Conservation (phyloP, 2,888 invertebrate genomes). For the Calliphora vomitoria region DNA sequence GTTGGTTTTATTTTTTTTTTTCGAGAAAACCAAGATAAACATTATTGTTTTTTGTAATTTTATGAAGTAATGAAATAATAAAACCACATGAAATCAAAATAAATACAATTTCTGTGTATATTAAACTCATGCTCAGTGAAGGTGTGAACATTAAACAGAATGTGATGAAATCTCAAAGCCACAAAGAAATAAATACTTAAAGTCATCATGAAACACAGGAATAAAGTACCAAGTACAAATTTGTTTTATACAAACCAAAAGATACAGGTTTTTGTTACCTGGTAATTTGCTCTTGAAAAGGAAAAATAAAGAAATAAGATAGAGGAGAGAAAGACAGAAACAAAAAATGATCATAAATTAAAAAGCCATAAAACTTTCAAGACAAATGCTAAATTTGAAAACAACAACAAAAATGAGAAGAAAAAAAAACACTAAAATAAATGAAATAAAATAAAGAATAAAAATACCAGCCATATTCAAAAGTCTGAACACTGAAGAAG, state of each 20-base stretch:
- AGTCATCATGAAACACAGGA: conserved; percentile 41
- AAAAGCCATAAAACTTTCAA: conserved; percentile 83
- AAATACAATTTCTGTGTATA: conserved; percentile 51
- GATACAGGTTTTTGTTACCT: conserved; percentile 63
- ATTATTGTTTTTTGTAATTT: conserved; percentile 46
- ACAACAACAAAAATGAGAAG: background rate
- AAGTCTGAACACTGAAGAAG: background rate
- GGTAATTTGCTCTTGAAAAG: conserved; percentile 41
- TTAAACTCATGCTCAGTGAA: conserved; percentile 55
- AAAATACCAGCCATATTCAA: conserved; percentile 50
- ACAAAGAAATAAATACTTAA: conserved; percentile 25
- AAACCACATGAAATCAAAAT: conserved; percentile 72
- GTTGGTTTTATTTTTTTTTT: conserved; percentile 1
- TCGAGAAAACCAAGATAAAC: conserved; percentile 20
- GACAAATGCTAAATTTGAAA: conserved; percentile 78
- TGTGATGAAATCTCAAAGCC: conserved; percentile 46
- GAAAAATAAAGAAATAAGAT: conserved; percentile 32
- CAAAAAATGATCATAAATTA: conserved; percentile 79
- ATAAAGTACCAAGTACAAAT: conserved; percentile 43
- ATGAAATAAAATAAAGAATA: conserved; percentile 29
- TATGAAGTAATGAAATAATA: conserved; percentile 71
- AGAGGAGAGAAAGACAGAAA: background rate
- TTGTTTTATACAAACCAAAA: conserved; percentile 47
- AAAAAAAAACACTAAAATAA: conserved; percentile 29
- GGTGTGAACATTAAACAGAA: conserved; percentile 71